Evolutionary conservation across 1,140 invertebrate species (phyloP).

Genomic region (Sinonovacula constricta): DNA sequence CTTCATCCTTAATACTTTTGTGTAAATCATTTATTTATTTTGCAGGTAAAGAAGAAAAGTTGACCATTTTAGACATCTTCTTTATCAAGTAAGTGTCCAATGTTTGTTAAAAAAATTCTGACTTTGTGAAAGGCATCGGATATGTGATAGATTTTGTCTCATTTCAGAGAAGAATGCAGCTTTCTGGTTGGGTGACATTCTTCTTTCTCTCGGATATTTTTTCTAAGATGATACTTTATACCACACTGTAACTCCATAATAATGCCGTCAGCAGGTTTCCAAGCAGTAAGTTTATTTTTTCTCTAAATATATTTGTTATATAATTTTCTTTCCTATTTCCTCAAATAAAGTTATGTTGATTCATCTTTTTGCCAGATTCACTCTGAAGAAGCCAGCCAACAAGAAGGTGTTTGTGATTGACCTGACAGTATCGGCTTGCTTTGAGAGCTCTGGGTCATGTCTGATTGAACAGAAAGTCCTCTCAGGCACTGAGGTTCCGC

Average conservation of each 20-base stretch:
- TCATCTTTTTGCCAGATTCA: too few species aligned
- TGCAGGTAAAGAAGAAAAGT: slow-evolving; percentile 24
- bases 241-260: slow-evolving; percentile 42
- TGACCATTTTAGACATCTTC: slow-evolving; percentile 26
- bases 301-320: too few species aligned
- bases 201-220: background rate
- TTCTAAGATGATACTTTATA: slow-evolving; percentile 7
- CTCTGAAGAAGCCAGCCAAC: too few species aligned
- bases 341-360: too few species aligned
- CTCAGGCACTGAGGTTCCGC: slow-evolving; percentile 21
- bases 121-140: background rate
- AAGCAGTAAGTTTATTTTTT: too few species aligned
- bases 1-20: background rate
- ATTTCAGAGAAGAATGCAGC: too few species aligned
- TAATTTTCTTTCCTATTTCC: too few species aligned
- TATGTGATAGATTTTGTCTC: too few species aligned
- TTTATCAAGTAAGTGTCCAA: slow-evolving; percentile 45
- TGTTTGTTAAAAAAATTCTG: background rate
- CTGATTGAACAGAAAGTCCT: slow-evolving; percentile 22
- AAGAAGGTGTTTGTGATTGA: slow-evolving; percentile 24
- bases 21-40: background rate
- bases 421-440: slow-evolving; percentile 7
- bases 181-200: background rate
- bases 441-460: slow-evolving; percentile 15
- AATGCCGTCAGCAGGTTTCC: too few species aligned